Conservation (phyloP, 1,140 invertebrate genomes). For the Paralvinella palmiformis region DNA sequence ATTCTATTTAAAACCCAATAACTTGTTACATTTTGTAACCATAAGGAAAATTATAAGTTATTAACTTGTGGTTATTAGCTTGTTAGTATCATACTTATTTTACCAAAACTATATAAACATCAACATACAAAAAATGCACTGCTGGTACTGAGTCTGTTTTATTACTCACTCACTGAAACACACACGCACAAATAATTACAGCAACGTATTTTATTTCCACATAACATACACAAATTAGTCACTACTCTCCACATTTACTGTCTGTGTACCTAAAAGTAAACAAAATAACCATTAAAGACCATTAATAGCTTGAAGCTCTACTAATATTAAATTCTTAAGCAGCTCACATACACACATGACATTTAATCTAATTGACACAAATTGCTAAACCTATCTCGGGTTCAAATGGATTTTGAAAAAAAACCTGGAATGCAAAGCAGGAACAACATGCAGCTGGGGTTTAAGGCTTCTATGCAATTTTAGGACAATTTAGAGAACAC, state of each 20-base stretch:
- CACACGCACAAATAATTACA: no score
- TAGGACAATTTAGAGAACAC: no score
- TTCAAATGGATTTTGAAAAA: background rate
- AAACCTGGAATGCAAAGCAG: background rate
- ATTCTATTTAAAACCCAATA: no score
- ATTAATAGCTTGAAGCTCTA: background rate
- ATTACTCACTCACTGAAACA: no score
- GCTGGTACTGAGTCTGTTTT: no score
- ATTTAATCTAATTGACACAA: background rate
- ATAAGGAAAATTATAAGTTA: no score
- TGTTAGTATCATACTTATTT: no score
- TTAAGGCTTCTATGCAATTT: background rate
- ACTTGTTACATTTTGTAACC: no score
- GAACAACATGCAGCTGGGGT: background rate
- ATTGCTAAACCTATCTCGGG: background rate
- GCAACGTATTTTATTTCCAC: no score
- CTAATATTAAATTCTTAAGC: background rate
- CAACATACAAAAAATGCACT: no score
- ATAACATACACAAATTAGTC: background rate
- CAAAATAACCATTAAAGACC: background rate
- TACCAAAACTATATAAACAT: no score
- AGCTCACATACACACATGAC: background rate
- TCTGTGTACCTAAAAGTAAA: slow-evolving; percentile 17
- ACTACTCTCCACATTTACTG: slow-evolving; percentile 17
- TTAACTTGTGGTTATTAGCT: no score